These are phyloP conservation scores for Sinocyclocheilus anophthalmus DNA, from an alignment of 2,113 vertebrate genomes.

Conservation along the genomic window DNA sequence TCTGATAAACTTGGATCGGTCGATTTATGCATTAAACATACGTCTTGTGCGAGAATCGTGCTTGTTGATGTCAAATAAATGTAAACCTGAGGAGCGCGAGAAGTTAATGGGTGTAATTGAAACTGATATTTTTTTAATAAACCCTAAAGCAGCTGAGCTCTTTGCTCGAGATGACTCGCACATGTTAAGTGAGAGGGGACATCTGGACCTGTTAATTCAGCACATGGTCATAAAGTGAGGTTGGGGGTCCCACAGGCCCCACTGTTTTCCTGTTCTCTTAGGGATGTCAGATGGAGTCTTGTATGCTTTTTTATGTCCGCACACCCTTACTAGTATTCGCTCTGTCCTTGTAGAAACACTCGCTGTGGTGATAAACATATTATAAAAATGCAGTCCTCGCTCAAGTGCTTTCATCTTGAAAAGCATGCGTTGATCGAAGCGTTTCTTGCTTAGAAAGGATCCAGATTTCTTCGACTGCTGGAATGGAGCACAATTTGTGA, in stretches of 20 bases:
- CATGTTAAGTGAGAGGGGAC: constrained; percentile 64
- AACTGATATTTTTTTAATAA: constrained; percentile 66
- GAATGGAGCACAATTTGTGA: neutral
- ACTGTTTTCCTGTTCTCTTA: constrained; percentile 60
- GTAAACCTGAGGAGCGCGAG: constrained; percentile 65
- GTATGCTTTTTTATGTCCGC: constrained; percentile 37
- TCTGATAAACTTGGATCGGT: neutral
- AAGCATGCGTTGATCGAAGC: neutral
- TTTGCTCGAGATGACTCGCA: constrained; percentile 70
- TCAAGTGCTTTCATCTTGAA: constrained; percentile 21
- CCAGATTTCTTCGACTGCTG: neutral
- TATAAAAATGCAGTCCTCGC: constrained; percentile 20
- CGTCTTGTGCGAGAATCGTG: constrained; percentile 31
- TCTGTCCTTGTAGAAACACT: constrained; percentile 32
- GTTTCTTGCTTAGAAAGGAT: neutral
- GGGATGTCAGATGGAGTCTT: constrained; percentile 61
- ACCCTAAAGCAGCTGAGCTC: constrained; percentile 73
- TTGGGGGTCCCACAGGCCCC: constrained; percentile 66
- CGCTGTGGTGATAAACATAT: constrained; percentile 8
- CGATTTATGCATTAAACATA: neutral
- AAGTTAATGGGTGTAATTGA: constrained; percentile 77
- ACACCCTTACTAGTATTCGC: neutral
- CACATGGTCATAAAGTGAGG: constrained; percentile 74
- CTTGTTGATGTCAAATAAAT: constrained; percentile 70
- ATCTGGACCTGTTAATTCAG: constrained; percentile 78